These are phyloP conservation scores for Cantharis rufa DNA, from an alignment of 2,888 invertebrate species.

Conservation along the genomic window DNA sequence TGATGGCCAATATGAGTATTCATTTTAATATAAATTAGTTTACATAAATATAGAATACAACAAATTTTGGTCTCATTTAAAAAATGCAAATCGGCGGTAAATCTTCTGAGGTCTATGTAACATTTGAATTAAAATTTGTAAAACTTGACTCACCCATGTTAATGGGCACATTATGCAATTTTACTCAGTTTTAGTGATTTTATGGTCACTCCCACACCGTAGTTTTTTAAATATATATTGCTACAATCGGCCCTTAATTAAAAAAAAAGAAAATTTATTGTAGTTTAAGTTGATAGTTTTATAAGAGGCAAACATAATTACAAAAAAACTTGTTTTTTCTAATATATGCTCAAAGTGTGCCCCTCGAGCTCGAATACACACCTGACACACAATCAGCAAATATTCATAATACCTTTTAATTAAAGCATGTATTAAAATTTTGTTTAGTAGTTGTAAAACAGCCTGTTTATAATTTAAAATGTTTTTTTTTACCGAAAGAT, in stretches of 20 bases:
- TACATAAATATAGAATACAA: slow-evolving; percentile 40
- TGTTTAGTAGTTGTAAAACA: background rate
- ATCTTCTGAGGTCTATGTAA: background rate
- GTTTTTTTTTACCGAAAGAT: background rate
- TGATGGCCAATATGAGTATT: slow-evolving; percentile 42
- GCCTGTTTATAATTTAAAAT: background rate
- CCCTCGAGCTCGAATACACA: no score
- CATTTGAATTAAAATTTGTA: background rate
- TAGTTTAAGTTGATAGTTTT: no score
- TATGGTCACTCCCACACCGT: background rate
- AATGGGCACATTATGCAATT: background rate
- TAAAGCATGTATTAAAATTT: background rate
- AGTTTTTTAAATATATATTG: background rate
- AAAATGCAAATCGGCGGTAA: slow-evolving; percentile 19
- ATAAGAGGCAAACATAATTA: no score
- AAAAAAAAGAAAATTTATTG: no score
- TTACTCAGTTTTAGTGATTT: background rate
- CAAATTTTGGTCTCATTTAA: slow-evolving; percentile 15
- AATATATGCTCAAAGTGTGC: background rate
- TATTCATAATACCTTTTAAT: no score
- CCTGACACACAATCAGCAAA: no score
- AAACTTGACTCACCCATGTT: background rate
- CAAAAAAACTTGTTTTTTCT: background rate
- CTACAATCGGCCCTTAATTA: background rate
- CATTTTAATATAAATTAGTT: slow-evolving; percentile 48